A percentile compares a stretch with the other conserved stretches of the same genome.
Conservation (phyloP, 1,140 invertebrate genomes). For the Penaeus chinensis region DNA sequence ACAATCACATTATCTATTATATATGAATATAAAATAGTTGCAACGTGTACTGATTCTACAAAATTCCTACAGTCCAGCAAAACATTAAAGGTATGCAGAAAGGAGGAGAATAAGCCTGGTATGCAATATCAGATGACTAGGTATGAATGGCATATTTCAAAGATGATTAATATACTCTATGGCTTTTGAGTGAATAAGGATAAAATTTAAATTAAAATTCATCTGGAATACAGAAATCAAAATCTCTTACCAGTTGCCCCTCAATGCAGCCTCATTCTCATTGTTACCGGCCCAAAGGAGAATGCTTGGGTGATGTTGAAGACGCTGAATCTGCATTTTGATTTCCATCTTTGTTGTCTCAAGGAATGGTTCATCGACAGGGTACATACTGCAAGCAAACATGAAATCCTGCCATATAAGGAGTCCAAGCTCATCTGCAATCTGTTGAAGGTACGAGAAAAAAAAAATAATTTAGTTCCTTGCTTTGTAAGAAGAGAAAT, state of each 20-base stretch:
- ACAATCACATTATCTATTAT: too few species aligned
- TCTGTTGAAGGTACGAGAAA: conserved; percentile 61
- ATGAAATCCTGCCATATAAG: conserved; percentile 86
- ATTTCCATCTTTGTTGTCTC: conserved; percentile 82
- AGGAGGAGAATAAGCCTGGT: too few species aligned
- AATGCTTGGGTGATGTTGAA: conserved; percentile 91
- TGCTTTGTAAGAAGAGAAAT: background rate
- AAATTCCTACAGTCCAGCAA: too few species aligned
- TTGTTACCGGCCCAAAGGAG: conserved; percentile 96
- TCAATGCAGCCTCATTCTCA: conserved; percentile 94
- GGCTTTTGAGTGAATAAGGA: background rate
- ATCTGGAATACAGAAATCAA: background rate
- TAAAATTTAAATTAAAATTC: background rate
- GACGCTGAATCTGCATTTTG: conserved; percentile 82
- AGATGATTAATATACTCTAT: too few species aligned
- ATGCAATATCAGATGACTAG: too few species aligned
- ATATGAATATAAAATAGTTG: too few species aligned
- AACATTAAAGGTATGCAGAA: too few species aligned
- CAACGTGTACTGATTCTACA: too few species aligned
- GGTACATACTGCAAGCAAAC: conserved; percentile 98
- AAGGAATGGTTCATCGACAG: conserved; percentile 80
- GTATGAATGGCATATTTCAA: too few species aligned
- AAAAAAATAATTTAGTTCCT: background rate
- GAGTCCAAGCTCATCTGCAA: conserved; percentile 83
- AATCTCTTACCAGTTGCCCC: conserved; percentile 79